Percentiles rank a stretch among this genome's conserved stretches.
Conservation (phyloP, 2,113 vertebrate species). For the Garra rufa region DNA sequence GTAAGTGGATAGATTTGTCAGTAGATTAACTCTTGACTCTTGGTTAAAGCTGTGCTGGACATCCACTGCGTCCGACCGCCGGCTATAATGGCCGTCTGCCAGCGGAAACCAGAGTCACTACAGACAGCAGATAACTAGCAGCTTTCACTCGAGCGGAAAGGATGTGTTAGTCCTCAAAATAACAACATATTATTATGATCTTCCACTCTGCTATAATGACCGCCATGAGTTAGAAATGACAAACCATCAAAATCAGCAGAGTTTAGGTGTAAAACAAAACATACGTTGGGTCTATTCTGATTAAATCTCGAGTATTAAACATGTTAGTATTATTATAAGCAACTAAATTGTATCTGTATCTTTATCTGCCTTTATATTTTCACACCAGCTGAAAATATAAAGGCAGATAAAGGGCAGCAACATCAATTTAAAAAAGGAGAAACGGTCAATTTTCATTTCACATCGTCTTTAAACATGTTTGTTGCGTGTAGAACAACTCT, state of each 20-base stretch:
- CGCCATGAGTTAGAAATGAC: not conserved
- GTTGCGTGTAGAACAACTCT: not conserved
- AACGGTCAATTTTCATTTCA: not conserved
- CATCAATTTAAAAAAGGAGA: not conserved
- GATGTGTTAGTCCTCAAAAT: slow-evolving; percentile 29
- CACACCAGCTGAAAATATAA: too few species aligned
- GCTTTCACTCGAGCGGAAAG: slow-evolving; percentile 19
- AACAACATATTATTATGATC: slow-evolving; percentile 14
- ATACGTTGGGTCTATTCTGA: not conserved
- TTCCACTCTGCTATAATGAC: not conserved
- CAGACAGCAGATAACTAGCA: slow-evolving; percentile 49
- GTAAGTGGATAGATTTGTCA: slow-evolving; percentile 32
- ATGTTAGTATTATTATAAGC: not conserved
- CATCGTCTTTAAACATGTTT: not conserved
- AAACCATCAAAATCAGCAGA: not conserved
- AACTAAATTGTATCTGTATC: too few species aligned
- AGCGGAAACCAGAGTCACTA: slow-evolving; percentile 34
- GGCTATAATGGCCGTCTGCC: slow-evolving; percentile 27
- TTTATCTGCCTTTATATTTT: too few species aligned
- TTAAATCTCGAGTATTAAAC: too few species aligned
- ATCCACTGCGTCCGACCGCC: slow-evolving; percentile 4
- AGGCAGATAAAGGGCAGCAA: too few species aligned
- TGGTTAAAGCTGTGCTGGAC: slow-evolving; percentile 32
- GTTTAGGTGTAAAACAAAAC: not conserved
- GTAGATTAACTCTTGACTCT: slow-evolving; percentile 40